These are phyloP conservation scores for Eledona agricola DNA, from an alignment of 2,888 invertebrate genomes.

Conservation along the genomic window DNA sequence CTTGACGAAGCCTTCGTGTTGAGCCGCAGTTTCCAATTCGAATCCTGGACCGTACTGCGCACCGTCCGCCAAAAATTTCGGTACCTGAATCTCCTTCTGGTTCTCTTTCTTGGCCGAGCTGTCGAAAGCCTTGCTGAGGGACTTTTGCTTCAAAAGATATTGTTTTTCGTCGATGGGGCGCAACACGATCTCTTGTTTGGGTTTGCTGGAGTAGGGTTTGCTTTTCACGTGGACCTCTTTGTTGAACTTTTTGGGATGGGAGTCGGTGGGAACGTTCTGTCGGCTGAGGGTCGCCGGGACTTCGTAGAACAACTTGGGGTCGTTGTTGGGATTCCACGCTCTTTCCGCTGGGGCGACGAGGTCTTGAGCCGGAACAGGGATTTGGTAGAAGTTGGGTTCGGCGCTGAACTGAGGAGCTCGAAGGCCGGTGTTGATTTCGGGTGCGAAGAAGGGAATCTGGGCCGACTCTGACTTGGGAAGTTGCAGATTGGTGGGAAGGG, in stretches of 20 bases:
- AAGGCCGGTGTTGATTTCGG: slow-evolving; percentile 50
- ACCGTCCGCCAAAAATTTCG: slow-evolving; percentile 10
- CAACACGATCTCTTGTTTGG: slow-evolving; percentile 64
- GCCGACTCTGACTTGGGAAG: slow-evolving; percentile 52
- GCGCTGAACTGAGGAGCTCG: slow-evolving; percentile 49
- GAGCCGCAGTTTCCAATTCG: slow-evolving; percentile 32
- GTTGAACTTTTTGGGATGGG: slow-evolving; percentile 69
- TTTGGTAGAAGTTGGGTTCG: slow-evolving; percentile 48
- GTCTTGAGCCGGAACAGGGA: slow-evolving; percentile 62
- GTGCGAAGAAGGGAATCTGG: slow-evolving; percentile 53
- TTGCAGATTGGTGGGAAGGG: slow-evolving; percentile 50
- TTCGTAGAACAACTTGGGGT: slow-evolving; percentile 58
- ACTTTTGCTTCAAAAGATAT: slow-evolving; percentile 54
- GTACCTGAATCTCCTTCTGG: slow-evolving; percentile 62
- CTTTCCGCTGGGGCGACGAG: slow-evolving; percentile 62
- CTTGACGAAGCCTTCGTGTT: slow-evolving; percentile 29
- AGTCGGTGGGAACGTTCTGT: slow-evolving; percentile 64
- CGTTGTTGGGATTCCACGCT: slow-evolving; percentile 60
- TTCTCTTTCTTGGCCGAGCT: slow-evolving; percentile 65
- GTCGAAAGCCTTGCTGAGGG: slow-evolving; percentile 56
- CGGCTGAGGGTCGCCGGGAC: slow-evolving; percentile 58
- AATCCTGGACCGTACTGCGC: slow-evolving; percentile 19
- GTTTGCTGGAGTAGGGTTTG: slow-evolving; percentile 55
- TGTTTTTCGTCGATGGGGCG: slow-evolving; percentile 61
- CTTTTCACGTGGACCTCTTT: slow-evolving; percentile 61